These are phyloP conservation scores for Rambutsinella grinnellia DNA, from an alignment of 2,888 invertebrate species.

Conservation along the genomic window DNA sequence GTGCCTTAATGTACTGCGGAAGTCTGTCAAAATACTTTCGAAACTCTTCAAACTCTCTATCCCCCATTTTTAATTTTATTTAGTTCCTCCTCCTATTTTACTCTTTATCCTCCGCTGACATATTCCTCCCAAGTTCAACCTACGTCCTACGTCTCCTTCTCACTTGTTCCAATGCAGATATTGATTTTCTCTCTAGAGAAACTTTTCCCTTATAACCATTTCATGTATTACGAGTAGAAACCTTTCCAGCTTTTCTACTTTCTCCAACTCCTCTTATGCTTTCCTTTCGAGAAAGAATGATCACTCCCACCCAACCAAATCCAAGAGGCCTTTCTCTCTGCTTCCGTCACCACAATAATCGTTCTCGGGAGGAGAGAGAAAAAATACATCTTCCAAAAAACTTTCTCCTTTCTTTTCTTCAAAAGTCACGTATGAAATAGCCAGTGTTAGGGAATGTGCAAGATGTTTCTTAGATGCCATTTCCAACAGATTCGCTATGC, in stretches of 20 bases:
- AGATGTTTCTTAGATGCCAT: too few relatives aligned
- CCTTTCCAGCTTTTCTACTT: neutral
- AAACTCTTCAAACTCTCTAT: slow-evolving; percentile 94
- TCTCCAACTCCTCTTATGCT: too few relatives aligned
- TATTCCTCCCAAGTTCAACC: slow-evolving; percentile 23
- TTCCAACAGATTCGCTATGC: too few relatives aligned
- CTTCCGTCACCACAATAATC: too few relatives aligned
- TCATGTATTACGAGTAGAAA: neutral
- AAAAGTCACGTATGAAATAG: too few relatives aligned
- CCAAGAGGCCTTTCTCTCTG: neutral
- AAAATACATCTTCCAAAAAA: too few relatives aligned
- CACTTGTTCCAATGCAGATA: slow-evolving; percentile 38
- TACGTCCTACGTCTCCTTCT: slow-evolving; percentile 14
- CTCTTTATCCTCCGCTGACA: slow-evolving; percentile 18
- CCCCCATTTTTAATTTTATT: slow-evolving; percentile 83
- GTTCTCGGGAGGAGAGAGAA: too few relatives aligned
- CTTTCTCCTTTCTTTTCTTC: too few relatives aligned
- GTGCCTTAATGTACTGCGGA: slow-evolving; percentile 82
- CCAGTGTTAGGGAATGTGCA: too few relatives aligned
- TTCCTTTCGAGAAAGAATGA: neutral
- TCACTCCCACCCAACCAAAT: neutral
- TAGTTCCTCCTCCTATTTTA: neutral
- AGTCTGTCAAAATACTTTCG: slow-evolving; percentile 86
- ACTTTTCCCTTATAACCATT: neutral
- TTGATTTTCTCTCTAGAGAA: slow-evolving; percentile 41